These are phyloP conservation scores for Paramormyrops hopkinsi DNA, from an alignment of 2,797 vertebrate genomes.

Conservation along the genomic window DNA sequence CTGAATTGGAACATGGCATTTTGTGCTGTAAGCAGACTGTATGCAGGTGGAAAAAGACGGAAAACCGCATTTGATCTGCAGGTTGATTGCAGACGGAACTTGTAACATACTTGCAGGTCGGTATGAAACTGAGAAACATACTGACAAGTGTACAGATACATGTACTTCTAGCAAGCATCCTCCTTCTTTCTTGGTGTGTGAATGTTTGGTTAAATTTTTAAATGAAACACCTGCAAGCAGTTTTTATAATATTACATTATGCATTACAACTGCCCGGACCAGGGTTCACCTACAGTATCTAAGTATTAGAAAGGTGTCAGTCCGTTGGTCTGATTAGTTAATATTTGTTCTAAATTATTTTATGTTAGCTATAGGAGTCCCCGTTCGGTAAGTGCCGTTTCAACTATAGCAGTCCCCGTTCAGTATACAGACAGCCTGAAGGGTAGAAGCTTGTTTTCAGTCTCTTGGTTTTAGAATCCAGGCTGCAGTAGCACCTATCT, in stretches of 20 bases:
- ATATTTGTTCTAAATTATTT: background rate
- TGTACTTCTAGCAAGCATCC: background rate
- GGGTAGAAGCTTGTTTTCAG: background rate
- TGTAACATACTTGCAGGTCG: background rate
- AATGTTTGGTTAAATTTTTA: background rate
- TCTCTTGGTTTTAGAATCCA: background rate
- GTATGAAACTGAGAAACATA: background rate
- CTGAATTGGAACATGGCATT: background rate
- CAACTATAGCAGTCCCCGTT: background rate
- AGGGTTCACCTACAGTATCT: background rate
- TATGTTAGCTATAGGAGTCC: background rate
- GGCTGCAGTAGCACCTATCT: background rate
- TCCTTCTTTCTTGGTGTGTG: background rate
- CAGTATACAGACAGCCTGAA: background rate
- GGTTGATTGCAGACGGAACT: background rate
- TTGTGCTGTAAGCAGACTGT: background rate
- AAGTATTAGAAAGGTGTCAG: background rate
- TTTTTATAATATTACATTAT: background rate
- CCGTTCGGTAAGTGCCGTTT: background rate
- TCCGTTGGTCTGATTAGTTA: background rate
- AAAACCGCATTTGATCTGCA: background rate
- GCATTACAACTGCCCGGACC: background rate
- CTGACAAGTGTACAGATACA: background rate
- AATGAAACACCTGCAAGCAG: background rate
- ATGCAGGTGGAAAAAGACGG: background rate